phyloP scores from a whole-genome alignment of 2,888 invertebrate species.

The Lampropteryx suffumata region DNA sequence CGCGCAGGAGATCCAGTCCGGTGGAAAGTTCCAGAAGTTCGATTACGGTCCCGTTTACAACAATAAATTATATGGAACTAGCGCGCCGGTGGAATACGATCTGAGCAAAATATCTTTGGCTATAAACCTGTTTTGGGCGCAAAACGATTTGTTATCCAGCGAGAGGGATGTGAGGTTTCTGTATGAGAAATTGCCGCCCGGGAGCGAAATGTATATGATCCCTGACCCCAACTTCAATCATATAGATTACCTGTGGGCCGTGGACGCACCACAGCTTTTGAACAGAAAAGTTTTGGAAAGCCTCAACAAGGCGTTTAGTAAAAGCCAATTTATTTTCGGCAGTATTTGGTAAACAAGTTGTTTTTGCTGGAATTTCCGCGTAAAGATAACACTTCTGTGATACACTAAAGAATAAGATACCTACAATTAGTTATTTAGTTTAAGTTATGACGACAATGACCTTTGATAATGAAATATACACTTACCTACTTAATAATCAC shows the following conservation, averaged over 20 bases:
- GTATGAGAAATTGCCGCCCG: conserved; percentile 67
- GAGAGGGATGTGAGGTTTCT: conserved; percentile 83
- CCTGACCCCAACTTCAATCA: conserved; percentile 86
- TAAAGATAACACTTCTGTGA: conserved; percentile 21
- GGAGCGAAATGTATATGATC: conserved; percentile 80
- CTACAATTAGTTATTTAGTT: neutral
- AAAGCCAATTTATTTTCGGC: neutral
- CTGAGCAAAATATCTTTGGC: conserved; percentile 83
- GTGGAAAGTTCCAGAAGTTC: conserved; percentile 84
- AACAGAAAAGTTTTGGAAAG: conserved; percentile 77
- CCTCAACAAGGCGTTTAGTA: conserved; percentile 33
- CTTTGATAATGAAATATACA: too few species aligned
- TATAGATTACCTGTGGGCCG: conserved; percentile 87
- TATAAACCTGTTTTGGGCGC: conserved; percentile 85
- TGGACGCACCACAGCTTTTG: conserved; percentile 82
- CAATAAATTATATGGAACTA: conserved; percentile 77
- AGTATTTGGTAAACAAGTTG: conserved; percentile 16
- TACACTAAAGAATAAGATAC: neutral
- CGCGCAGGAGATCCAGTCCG: conserved; percentile 80
- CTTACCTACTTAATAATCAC: too few species aligned
- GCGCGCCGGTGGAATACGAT: conserved; percentile 84
- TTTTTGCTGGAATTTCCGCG: conserved; percentile 12
- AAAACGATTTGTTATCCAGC: conserved; percentile 88
- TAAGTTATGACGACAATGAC: neutral
- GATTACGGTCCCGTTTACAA: conserved; percentile 86